Evolutionary conservation across 1,140 invertebrate genomes (phyloP).

Genomic region (Mya arenaria): DNA sequence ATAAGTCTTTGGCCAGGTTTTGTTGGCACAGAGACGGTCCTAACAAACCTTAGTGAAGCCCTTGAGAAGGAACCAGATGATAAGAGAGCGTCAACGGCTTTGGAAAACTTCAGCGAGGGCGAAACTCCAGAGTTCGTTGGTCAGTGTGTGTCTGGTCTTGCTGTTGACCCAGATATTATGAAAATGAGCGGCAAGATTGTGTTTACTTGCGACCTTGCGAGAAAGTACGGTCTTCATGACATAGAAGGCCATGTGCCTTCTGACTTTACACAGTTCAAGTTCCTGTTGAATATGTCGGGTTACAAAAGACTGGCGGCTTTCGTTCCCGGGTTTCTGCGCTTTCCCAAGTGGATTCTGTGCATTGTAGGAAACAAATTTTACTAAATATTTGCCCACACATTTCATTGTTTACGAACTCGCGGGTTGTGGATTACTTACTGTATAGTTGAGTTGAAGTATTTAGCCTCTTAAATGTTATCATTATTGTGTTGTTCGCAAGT

Average conservation of each 20-base stretch:
- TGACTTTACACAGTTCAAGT: slow-evolving; percentile 52
- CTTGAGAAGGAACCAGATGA: neutral
- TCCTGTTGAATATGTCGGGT: slow-evolving; percentile 4
- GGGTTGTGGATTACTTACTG: too few relatives aligned
- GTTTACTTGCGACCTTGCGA: slow-evolving; percentile 75
- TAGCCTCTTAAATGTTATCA: too few relatives aligned
- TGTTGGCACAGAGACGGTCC: slow-evolving; percentile 79
- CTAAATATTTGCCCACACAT: too few relatives aligned
- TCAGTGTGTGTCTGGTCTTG: slow-evolving; percentile 74
- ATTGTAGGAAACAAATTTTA: slow-evolving; percentile 64
- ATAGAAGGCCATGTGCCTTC: slow-evolving; percentile 70
- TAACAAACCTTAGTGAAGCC: neutral
- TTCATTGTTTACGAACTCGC: too few relatives aligned
- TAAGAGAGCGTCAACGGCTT: neutral
- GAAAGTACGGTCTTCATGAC: slow-evolving; percentile 78
- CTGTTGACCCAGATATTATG: slow-evolving; percentile 75
- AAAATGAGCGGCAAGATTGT: slow-evolving; percentile 76
- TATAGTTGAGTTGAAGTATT: too few relatives aligned
- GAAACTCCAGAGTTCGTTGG: slow-evolving; percentile 77
- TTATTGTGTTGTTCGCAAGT: too few relatives aligned
- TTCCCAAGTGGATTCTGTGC: slow-evolving; percentile 64
- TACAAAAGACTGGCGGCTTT: slow-evolving; percentile 46
- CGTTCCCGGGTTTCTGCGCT: slow-evolving; percentile 59
- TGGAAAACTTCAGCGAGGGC: slow-evolving; percentile 62
- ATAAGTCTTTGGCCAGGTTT: slow-evolving; percentile 82